Conservation (phyloP, 2,888 invertebrate genomes). For the Drosophila austrosaltans region DNA sequence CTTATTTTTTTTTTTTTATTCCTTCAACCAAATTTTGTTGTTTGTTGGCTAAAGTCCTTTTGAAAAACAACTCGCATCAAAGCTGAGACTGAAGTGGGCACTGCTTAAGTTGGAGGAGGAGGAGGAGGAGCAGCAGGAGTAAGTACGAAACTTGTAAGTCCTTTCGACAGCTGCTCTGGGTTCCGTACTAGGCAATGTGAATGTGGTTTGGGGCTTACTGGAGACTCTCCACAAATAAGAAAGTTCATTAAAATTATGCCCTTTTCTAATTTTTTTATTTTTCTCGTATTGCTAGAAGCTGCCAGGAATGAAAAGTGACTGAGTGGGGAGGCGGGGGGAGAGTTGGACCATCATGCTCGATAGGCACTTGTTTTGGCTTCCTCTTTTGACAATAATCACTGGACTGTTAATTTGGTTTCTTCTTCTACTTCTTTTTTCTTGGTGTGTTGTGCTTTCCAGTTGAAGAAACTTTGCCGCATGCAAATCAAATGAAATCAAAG, state of each 20-base stretch:
- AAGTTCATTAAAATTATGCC: slow-evolving; percentile 80
- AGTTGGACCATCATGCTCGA: slow-evolving; percentile 34
- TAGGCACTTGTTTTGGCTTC: slow-evolving; percentile 71
- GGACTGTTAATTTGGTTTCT: slow-evolving; percentile 80
- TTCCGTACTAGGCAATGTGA: slow-evolving; percentile 28
- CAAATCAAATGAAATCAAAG: slow-evolving; percentile 72
- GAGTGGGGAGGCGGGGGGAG: no score
- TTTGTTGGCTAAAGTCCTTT: slow-evolving; percentile 41
- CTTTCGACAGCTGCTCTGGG: slow-evolving; percentile 74
- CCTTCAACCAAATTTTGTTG: slow-evolving; percentile 6
- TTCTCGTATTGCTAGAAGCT: slow-evolving; percentile 1
- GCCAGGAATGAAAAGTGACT: slow-evolving; percentile 7
- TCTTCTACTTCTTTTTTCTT: slow-evolving; percentile 26
- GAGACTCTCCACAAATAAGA: slow-evolving; percentile 46
- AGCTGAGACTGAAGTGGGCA: slow-evolving; percentile 43
- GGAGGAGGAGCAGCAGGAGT: slow-evolving; percentile 16
- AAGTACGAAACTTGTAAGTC: slow-evolving; percentile 69
- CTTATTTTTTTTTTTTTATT: slow-evolving; percentile 17
- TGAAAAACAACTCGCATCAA: slow-evolving; percentile 51
- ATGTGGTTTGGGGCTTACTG: slow-evolving; percentile 10
- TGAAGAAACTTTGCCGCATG: slow-evolving; percentile 79
- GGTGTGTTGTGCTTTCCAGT: slow-evolving; percentile 62
- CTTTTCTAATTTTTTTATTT: slow-evolving; percentile 74
- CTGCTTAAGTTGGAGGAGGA: slow-evolving; percentile 56
- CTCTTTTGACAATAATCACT: slow-evolving; percentile 80